These are phyloP conservation scores for Nibea coibor DNA, from an alignment of 2,113 vertebrate genomes.

Conservation along the genomic window DNA sequence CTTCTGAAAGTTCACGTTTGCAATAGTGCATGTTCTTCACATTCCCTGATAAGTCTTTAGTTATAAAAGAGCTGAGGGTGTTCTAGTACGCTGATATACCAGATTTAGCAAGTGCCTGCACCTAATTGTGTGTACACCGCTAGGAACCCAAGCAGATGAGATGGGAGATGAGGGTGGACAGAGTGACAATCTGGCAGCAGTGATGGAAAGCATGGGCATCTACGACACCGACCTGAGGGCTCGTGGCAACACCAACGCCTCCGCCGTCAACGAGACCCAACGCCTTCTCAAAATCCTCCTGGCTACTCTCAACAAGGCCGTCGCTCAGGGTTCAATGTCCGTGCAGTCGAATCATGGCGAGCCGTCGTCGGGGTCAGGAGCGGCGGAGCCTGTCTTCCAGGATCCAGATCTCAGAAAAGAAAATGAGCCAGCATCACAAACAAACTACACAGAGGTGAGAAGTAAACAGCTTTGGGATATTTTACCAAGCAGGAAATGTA, in stretches of 20 bases:
- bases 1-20: not conserved
- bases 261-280: constrained; percentile 76
- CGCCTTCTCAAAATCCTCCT: constrained; percentile 83
- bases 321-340: constrained; percentile 69
- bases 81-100: not conserved
- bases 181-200: constrained; percentile 80
- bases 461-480: not conserved
- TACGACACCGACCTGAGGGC: constrained; percentile 87
- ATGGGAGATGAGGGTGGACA: constrained; percentile 64
- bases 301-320: constrained; percentile 81
- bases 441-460: constrained; percentile 78
- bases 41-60: not conserved
- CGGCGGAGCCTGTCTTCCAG: constrained; percentile 22
- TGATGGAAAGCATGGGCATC: constrained; percentile 86
- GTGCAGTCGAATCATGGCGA: constrained; percentile 57
- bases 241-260: constrained; percentile 54
- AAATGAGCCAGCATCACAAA: constrained; percentile 59
- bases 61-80: not conserved
- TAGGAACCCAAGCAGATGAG: constrained; percentile 61
- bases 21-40: no score
- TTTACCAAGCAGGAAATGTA: not conserved
- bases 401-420: constrained; percentile 55
- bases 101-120: not conserved
- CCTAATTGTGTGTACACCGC: not conserved
- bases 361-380: constrained; percentile 38